These are phyloP conservation scores for Sorex fumeus DNA, from an alignment of 2,113 vertebrate genomes.

Conservation along the genomic window DNA sequence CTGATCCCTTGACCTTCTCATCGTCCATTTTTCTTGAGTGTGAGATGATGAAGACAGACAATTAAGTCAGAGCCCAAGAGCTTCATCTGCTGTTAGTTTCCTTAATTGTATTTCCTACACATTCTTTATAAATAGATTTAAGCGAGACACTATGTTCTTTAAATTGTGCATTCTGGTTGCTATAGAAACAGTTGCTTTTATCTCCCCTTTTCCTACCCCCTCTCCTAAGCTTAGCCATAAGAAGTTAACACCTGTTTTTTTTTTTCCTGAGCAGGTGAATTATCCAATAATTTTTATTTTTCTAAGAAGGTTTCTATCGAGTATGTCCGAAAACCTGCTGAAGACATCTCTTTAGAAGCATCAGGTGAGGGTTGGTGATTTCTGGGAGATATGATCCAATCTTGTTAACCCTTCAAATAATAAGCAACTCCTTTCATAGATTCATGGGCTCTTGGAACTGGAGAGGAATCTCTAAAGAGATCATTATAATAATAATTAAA, in stretches of 20 bases:
- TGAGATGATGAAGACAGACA: slow-evolving; percentile 79
- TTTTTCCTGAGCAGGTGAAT: slow-evolving; percentile 56
- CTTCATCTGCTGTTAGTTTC: slow-evolving; percentile 86
- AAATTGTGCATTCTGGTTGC: slow-evolving; percentile 88
- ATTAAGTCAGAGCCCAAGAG: slow-evolving; percentile 79
- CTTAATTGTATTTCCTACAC: slow-evolving; percentile 89
- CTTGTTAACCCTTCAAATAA: neutral
- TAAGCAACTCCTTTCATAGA: neutral
- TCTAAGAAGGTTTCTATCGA: slow-evolving; percentile 21
- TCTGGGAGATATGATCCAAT: neutral
- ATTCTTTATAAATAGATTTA: slow-evolving; percentile 89
- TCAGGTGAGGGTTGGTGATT: neutral
- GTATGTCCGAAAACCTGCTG: slow-evolving; percentile 13
- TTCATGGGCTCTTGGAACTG: neutral
- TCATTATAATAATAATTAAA: slow-evolving; percentile 27
- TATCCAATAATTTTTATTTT: slow-evolving; percentile 38
- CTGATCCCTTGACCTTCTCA: slow-evolving; percentile 30
- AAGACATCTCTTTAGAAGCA: neutral
- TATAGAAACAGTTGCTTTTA: slow-evolving; percentile 85
- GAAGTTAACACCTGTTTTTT: slow-evolving; percentile 73
- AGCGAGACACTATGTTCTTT: slow-evolving; percentile 87
- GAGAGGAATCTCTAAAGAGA: slow-evolving; percentile 43
- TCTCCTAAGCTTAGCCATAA: slow-evolving; percentile 73
- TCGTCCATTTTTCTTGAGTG: slow-evolving; percentile 62
- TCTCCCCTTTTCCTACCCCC: neutral